A percentile compares a stretch with the other conserved stretches of the same genome.
Evolutionary conservation across 2,113 vertebrate species (phyloP).

Genomic region (Andinoacara biseriatus): DNA sequence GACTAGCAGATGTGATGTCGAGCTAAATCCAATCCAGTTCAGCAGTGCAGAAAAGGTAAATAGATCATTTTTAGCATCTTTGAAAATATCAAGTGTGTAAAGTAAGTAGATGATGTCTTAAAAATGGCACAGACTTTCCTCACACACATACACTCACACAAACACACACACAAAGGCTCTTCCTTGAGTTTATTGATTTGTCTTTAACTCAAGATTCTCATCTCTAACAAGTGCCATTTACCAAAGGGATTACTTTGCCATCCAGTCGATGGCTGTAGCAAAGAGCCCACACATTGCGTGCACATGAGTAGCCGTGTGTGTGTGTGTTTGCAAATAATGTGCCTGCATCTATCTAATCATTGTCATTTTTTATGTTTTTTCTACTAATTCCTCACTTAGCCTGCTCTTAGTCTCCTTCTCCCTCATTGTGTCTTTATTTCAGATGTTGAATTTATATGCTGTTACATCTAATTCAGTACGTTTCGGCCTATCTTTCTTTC

Average conservation of each 20-base stretch:
- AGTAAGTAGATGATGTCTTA: not conserved
- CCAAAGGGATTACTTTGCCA: constrained; percentile 12
- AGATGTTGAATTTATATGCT: constrained; percentile 61
- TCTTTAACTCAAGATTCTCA: constrained; percentile 49
- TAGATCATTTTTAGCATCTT: constrained; percentile 9
- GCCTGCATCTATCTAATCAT: constrained; percentile 5
- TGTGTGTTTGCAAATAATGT: constrained; percentile 12
- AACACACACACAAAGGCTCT: constrained; percentile 8
- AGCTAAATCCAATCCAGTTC: constrained; percentile 6
- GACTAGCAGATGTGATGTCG: not conserved
- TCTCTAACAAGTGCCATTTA: constrained; percentile 46
- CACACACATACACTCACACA: not conserved
- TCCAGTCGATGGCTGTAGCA: not conserved
- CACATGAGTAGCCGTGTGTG: not conserved
- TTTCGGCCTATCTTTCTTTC: constrained; percentile 50
- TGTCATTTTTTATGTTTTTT: not conserved
- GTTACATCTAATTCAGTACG: constrained; percentile 50
- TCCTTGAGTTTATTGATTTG: constrained; percentile 64
- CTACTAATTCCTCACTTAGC: constrained; percentile 30
- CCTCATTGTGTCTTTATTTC: constrained; percentile 63
- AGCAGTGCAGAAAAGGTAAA: not conserved
- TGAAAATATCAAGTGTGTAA: constrained; percentile 1
- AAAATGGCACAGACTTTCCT: not conserved
- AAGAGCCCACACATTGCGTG: not conserved
- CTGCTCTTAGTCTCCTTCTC: constrained; percentile 17